A percentile compares a stretch with the other conserved stretches of the same genome.
Conservation (phyloP, 2,888 invertebrate species). For the Papilio protenor region DNA sequence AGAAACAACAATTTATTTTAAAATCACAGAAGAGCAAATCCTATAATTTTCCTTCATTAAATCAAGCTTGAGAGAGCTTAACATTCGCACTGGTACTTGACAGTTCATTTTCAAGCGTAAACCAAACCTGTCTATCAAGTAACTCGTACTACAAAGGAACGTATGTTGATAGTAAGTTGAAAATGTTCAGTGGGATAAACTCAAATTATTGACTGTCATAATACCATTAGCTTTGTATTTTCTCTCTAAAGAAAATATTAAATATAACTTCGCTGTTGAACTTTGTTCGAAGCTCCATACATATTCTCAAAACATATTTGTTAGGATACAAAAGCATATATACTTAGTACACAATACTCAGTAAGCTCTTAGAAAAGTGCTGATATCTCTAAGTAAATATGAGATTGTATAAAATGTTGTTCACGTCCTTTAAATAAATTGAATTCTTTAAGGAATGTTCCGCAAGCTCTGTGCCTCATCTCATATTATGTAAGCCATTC, state of each 20-base stretch:
- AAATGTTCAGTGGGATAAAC: neutral
- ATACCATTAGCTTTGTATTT: neutral
- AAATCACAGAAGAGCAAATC: neutral
- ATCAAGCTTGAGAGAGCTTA: neutral
- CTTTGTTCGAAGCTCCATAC: neutral
- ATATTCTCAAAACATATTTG: neutral
- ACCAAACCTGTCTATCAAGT: conserved; percentile 32
- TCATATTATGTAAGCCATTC: neutral
- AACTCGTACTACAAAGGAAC: neutral
- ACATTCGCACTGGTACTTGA: conserved; percentile 17
- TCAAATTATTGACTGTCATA: neutral
- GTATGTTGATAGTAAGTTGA: neutral
- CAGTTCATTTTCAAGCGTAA: neutral
- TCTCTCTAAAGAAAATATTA: neutral
- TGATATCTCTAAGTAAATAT: neutral
- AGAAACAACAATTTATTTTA: neutral
- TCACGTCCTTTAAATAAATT: neutral
- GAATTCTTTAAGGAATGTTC: neutral
- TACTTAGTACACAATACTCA: neutral
- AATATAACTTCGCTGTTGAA: neutral
- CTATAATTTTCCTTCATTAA: neutral
- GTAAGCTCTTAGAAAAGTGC: neutral
- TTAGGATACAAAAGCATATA: neutral
- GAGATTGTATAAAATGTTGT: neutral
- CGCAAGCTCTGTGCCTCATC: neutral